These are phyloP conservation scores for Acleris cristana DNA, from an alignment of 2,888 invertebrate genomes.

Conservation along the genomic window DNA sequence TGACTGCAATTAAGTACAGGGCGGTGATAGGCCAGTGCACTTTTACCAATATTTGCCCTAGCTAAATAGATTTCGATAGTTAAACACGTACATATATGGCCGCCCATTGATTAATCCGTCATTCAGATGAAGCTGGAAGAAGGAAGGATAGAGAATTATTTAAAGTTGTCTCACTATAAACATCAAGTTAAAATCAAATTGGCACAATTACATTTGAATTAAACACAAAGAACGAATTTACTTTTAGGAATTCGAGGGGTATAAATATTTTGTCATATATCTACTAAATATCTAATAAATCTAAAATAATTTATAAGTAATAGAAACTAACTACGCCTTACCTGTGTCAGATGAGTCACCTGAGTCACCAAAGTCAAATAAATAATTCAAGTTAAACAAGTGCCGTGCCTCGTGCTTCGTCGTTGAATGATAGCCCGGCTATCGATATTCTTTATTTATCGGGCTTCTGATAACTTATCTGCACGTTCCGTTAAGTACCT, in stretches of 20 bases:
- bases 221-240: too few species aligned
- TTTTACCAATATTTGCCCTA: too few species aligned
- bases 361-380: constrained; percentile 16
- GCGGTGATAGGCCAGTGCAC: too few species aligned
- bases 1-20: too few species aligned
- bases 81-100: constrained; percentile 9
- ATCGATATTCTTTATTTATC: constrained; percentile 31
- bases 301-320: neutral
- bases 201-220: too few species aligned
- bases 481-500: constrained; percentile 15
- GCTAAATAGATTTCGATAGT: neutral
- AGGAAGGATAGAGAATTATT: constrained; percentile 3
- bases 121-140: constrained; percentile 15
- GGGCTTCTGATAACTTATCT: constrained; percentile 30
- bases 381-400: constrained; percentile 12
- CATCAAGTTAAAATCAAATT: too few species aligned
- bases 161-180: neutral
- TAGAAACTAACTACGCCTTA: constrained; percentile 12
- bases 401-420: constrained; percentile 8
- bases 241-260: too few species aligned
- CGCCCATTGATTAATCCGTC: constrained; percentile 13
- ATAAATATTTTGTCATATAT: too few species aligned
- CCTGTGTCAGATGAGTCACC: constrained; percentile 24
- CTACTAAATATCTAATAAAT: neutral
- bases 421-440: constrained; percentile 23